These are phyloP conservation scores for Falco columbarius DNA, from an alignment of 2,797 vertebrate species.

Conservation along the genomic window DNA sequence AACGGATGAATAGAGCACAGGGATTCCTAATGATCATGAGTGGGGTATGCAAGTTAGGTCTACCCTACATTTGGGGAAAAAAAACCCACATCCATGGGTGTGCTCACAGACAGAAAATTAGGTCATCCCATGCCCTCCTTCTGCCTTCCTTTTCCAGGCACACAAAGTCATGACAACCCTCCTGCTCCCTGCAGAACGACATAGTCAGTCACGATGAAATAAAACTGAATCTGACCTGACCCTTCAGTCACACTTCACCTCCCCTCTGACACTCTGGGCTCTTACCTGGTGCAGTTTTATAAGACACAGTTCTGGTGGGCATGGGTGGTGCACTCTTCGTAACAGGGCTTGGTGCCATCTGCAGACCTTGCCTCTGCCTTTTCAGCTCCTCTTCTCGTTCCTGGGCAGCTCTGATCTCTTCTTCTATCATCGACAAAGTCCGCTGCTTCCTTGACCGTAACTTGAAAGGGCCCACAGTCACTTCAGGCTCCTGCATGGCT, in stretches of 20 bases:
- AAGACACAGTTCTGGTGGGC: conserved; percentile 82
- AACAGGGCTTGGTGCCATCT: conserved; percentile 72
- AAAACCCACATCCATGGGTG: accelerated
- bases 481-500: conserved; percentile 84
- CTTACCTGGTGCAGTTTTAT: conserved; percentile 92
- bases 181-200: accelerated
- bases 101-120: not conserved
- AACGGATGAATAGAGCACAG: accelerated
- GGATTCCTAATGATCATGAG: not conserved
- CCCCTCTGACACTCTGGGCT: not conserved
- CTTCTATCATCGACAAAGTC: conserved; percentile 98
- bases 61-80: not conserved
- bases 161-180: not conserved
- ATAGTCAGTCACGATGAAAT: not conserved
- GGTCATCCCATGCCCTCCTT: not conserved
- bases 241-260: not conserved
- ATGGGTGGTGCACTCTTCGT: conserved; percentile 81
- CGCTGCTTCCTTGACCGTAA: conserved; percentile 94
- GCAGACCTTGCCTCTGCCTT: conserved; percentile 84
- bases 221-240: not conserved
- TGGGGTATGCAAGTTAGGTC: not conserved
- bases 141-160: not conserved
- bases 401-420: conserved; percentile 97
- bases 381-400: conserved; percentile 95
- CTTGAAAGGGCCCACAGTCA: conserved; percentile 91